Base-by-base conservation (phyloP, 2,797 vertebrate genomes). In the Saxicola maurus region DNA sequence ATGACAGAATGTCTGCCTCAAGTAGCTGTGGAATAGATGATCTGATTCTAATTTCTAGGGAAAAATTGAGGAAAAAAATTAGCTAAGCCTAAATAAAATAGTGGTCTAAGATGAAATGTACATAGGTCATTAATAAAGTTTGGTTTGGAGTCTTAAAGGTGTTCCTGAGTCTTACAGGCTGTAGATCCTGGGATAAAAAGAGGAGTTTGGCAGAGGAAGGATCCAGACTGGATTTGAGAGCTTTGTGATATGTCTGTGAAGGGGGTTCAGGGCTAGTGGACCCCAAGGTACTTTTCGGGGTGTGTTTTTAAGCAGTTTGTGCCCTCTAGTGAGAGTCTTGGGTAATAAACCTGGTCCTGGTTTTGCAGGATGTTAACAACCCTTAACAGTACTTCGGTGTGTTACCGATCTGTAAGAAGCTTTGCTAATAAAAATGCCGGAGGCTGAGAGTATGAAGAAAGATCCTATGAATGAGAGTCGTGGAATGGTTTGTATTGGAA, bases 291-390 rank as follows among this genome's bases (percentile, higher is more conserved):
- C 55, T 52, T 17, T 45, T 27, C 14, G 3, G 28, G 6, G 0
- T 0, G 1, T 4, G 52, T 94, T 93, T 83, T n/a, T 71, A 65
- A 85, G 86, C 33, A 19, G 9, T 56, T 82, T 82, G 65, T 61
- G 64, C 91, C 95, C 92, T 90, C 96, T 92, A 85, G 91, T 79
- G 96, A 77, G 23, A 33, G 13, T 33, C 31, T 38, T 19, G 11
- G 30, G 76, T 59, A 78, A 37, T 66, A 48, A 24, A 14, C 23
- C 16, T 21, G 40, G 43, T 78, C 12, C 19, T 62, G 2, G 3
- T 61, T 82, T 33, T 51, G 28, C n/a, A 23, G 87, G 25, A 5
- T 35, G 42, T 30, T 28, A 78, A 57, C 31, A 68, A 1, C 14
- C 11, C 11, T 30, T 31, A 16, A 4, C 4, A 10, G 28, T 43